Base-by-base conservation (phyloP, 1,140 invertebrate genomes). In the Hirudo medicinalis region DNA sequence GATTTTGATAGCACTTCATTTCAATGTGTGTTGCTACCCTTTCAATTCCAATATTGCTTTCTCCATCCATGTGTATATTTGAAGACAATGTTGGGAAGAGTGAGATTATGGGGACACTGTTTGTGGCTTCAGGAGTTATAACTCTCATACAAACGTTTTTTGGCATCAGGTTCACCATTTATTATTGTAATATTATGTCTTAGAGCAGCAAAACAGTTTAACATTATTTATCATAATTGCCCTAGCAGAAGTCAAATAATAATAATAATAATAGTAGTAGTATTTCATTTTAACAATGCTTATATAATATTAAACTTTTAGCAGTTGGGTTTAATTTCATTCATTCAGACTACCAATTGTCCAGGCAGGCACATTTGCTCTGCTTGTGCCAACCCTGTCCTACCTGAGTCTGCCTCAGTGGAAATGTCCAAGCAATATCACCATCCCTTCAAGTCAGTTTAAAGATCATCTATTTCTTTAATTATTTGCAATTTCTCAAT, bases 11-110 rank as follows among this genome's bases (percentile, higher is more conserved):
- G 71, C 73, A 74, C 57, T 74, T 72, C 54, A 70, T 74, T 25
- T 72, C 73, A 40, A 74, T 74, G 73, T 74, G 72, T 60, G 36
- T 74, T n/a, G 71, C 73, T 6, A 72, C 71, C 22, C 36, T 74
- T 49, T 72, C 73, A 22, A 70, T 74, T 27, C 73, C 73, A 6
- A 72, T 72, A 15, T 54, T 74, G 20, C 54, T 74, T 19, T 55
- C 66, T 36, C 66, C 67, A 19, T 60, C 71, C n/a, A 72, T 74
- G 22, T 74, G 73, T 54, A 72, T 74, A 70, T 63, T 19, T n/a
- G 71, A 69, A 29, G 73, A 74, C 54, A 72, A 72, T 36, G 73
- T 74, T 3, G 73, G 73, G 15, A 72, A 74, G 43, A 74, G 67
- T 63, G 71, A 74, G 32, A 72, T 74, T 15, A 74, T 60, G n/a